Evolutionary conservation across 2,113 vertebrate species (phyloP), one percentile per base, ranked within the genome.

Genomic region (Cygnus atratus): DNA sequence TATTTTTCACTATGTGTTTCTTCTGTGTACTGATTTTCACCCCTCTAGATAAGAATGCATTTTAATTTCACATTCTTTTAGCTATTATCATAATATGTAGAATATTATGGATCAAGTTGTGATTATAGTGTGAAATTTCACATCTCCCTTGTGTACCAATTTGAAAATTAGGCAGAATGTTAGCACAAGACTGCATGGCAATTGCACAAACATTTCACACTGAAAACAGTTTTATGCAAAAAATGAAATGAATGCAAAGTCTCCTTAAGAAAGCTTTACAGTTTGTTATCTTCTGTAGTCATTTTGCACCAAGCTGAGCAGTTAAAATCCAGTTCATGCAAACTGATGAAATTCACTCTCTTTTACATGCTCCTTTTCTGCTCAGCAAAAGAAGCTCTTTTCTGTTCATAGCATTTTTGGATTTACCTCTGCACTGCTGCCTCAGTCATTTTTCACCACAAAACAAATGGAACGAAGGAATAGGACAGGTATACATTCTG

Each of bases 221-320:
- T 10, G 10, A 44, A 33, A 88, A 31, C 4, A 33, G 28, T 8
- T 88, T 67, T 33, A 71, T 6, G 31, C 13, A 76, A 17, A 15
- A 12, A 58, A 66, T 2, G 0, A 67, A 86, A 58, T 4, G 1
- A 73, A 76, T 3, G 2, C 5, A 44, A 71, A 15, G 0, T 4
- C 0, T 16, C 14, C 63, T 43, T 48, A 39, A 78, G 22, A 55
- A 68, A 86, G 6, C 2, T 3, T 22, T 2, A 22, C 17, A 44
- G 7, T 46, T 78, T 75, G 2, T 24, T 52, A 4, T 58, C 46
- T 62, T 58, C 31, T 81, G 43, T 8, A 66, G 28, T 54, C 0
- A 28, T 75, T 65, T 73, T 58, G 0, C 24, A 29, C 58, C 13
- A 41, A 9, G 19, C 31, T 43, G 31, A 58, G 1, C 4, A 44